Evolutionary conservation across 2,113 vertebrate species (phyloP).

Genomic region (Oenanthe oenanthe): DNA sequence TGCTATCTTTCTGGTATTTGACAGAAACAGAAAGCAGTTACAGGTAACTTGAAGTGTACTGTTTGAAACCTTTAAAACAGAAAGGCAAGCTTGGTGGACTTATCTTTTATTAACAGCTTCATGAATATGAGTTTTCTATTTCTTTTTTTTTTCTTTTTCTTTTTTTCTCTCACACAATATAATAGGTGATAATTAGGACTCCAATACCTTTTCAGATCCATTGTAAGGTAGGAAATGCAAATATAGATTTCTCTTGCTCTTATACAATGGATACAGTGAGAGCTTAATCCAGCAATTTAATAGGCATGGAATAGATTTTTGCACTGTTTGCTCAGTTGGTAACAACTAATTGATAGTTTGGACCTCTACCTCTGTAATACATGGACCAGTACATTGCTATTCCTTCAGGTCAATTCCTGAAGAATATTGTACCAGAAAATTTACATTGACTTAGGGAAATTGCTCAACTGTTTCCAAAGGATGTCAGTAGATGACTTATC

Average conservation of each 20-base stretch:
- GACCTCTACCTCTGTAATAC: background rate
- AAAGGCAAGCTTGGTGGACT: background rate
- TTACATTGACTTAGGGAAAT: background rate
- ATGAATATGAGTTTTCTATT: background rate
- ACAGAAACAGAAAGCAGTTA: background rate
- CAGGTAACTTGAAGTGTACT: background rate
- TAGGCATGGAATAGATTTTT: background rate
- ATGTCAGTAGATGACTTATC: background rate
- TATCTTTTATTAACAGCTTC: background rate
- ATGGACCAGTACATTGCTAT: background rate
- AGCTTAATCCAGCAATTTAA: background rate
- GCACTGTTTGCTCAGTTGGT: background rate
- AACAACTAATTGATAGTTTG: too few relatives aligned
- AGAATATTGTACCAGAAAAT: background rate
- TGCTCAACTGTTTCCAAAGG: background rate
- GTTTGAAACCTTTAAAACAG: background rate
- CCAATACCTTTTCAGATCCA: background rate
- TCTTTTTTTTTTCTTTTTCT: background rate
- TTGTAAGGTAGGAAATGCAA: background rate
- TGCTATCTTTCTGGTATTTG: background rate
- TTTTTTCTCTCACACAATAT: background rate
- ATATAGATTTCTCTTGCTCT: background rate
- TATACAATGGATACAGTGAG: background rate
- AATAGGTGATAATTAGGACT: background rate
- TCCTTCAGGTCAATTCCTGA: background rate